Percentiles rank a stretch among this genome's conserved stretches.
These are phyloP conservation scores for Ypsolopha sequella DNA, from an alignment of 2,888 invertebrate species.

Conservation along the genomic window DNA sequence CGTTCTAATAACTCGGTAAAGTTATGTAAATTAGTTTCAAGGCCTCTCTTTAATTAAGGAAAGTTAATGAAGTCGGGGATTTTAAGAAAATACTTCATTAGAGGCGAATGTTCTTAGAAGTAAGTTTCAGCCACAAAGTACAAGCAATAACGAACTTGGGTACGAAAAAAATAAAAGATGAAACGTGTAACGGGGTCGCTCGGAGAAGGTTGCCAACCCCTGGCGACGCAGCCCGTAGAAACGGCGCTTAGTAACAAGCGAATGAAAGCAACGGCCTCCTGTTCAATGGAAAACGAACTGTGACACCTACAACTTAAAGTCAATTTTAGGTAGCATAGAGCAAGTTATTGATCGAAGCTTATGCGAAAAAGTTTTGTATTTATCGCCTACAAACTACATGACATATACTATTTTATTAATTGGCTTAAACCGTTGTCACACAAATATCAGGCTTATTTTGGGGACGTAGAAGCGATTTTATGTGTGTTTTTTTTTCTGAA, in stretches of 20 bases:
- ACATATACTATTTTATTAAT: conserved; percentile 44
- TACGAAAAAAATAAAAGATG: background rate
- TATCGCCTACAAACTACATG: conserved; percentile 48
- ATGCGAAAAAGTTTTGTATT: conserved; percentile 62
- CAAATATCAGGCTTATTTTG: conserved; percentile 8
- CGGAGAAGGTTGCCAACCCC: conserved; percentile 60
- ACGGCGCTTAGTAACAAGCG: conserved; percentile 57
- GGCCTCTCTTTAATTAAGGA: background rate
- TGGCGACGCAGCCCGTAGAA: conserved; percentile 28
- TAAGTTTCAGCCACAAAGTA: no score
- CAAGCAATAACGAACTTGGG: no score
- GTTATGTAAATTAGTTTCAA: background rate
- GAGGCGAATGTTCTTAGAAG: no score
- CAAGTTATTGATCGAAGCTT: conserved; percentile 60
- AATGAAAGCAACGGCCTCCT: conserved; percentile 33
- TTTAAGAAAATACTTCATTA: no score
- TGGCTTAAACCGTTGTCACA: conserved; percentile 25
- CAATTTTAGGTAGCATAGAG: conserved; percentile 4
- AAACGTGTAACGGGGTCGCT: conserved; percentile 32
- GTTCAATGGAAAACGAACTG: conserved; percentile 16
- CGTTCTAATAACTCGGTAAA: background rate
- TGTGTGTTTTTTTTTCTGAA: background rate
- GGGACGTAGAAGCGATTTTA: background rate
- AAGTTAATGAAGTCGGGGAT: no score
- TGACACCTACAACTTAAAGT: conserved; percentile 12